Conservation (phyloP, 2,113 vertebrate species). For the Charadrius vociferus region DNA sequence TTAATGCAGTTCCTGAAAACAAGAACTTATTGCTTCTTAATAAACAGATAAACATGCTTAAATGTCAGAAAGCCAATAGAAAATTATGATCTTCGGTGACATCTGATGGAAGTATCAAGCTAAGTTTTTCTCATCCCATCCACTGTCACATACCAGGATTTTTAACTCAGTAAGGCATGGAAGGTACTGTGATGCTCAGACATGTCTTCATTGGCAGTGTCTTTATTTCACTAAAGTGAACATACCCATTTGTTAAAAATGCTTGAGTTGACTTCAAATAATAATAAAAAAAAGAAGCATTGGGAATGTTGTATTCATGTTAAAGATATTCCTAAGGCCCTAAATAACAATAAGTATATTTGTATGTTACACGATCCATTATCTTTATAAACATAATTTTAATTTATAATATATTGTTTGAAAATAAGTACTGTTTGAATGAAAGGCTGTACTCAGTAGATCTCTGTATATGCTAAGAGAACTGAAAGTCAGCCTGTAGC, state of each 20-base stretch:
- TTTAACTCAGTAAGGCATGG: background rate
- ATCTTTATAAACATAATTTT: background rate
- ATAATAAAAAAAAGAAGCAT: background rate
- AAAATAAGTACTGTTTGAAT: background rate
- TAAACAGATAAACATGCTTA: background rate
- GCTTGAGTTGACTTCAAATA: background rate
- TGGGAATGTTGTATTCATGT: background rate
- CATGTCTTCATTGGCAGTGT: background rate
- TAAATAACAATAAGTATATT: background rate
- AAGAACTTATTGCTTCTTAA: background rate
- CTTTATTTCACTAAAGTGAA: background rate
- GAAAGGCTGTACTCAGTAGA: background rate
- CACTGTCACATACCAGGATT: background rate
- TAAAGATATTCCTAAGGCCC: background rate
- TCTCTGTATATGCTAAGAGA: background rate
- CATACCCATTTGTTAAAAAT: background rate
- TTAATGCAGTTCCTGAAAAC: background rate
- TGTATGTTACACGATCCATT: background rate
- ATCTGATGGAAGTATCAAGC: background rate
- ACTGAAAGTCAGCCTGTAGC: constrained; percentile 30
- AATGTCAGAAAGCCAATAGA: background rate
- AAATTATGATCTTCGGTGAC: background rate
- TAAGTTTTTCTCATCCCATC: background rate
- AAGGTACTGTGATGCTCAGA: background rate
- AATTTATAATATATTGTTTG: background rate